phyloP scores from a whole-genome alignment of 2,888 invertebrate genomes.

The Podabrus alpinus region DNA sequence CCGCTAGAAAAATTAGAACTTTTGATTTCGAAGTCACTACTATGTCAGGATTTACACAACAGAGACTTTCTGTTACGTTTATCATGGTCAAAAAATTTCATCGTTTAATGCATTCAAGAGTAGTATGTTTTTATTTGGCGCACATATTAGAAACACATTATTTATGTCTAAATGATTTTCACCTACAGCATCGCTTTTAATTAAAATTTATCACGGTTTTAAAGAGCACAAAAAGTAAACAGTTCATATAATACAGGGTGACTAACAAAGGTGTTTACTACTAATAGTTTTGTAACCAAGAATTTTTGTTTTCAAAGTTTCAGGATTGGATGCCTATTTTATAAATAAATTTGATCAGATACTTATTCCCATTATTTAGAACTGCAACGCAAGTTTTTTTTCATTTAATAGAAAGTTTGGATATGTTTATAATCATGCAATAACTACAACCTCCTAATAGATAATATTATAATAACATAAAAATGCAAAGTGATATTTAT shows the following conservation, averaged over 20 bases:
- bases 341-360: too few species aligned
- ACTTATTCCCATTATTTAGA: too few species aligned
- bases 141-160: neutral
- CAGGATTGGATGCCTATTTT: too few species aligned
- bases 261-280: neutral
- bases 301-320: too few species aligned
- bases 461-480: neutral
- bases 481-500: neutral
- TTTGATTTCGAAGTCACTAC: slow-evolving; percentile 47
- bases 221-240: neutral
- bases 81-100: slow-evolving; percentile 41
- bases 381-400: neutral
- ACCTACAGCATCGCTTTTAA: neutral
- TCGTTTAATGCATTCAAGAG: slow-evolving; percentile 2
- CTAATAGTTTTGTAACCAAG: neutral
- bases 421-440: neutral
- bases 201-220: neutral
- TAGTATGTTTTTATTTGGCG: neutral
- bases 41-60: slow-evolving; percentile 48
- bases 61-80: slow-evolving; percentile 45
- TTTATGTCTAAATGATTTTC: neutral
- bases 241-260: neutral
- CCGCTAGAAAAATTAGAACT: slow-evolving; percentile 47
- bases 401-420: neutral
- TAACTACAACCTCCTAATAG: neutral